A percentile compares a stretch with the other conserved stretches of the same genome.
These are phyloP conservation scores for Sapajus apella DNA, from an alignment of 2,113 vertebrate species.

Conservation along the genomic window DNA sequence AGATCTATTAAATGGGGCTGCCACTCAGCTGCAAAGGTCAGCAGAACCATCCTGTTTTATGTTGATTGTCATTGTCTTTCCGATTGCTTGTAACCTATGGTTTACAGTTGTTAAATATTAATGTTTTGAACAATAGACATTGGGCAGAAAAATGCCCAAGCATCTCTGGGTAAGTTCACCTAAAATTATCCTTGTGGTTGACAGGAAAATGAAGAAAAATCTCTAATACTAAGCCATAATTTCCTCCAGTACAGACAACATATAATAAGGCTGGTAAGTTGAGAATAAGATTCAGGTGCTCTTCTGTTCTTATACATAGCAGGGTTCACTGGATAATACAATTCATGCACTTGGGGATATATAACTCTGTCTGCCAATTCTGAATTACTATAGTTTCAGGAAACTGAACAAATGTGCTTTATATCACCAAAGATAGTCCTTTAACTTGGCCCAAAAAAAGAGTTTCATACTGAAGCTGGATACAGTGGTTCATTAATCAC, in stretches of 20 bases:
- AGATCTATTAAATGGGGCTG: not conserved
- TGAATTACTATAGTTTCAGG: constrained; percentile 29
- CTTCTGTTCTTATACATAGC: not conserved
- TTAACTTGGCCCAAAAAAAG: not conserved
- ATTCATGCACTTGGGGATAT: not conserved
- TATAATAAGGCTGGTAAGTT: not conserved
- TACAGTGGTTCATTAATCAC: not conserved
- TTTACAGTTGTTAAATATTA: not conserved
- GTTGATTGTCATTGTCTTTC: not conserved
- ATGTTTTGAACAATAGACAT: not conserved
- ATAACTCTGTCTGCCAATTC: not conserved
- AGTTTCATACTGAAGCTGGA: not conserved
- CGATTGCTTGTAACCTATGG: not conserved
- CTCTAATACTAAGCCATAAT: not conserved
- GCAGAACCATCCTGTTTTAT: not conserved
- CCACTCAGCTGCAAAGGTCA: not conserved
- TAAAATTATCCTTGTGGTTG: not conserved
- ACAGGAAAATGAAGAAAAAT: not conserved
- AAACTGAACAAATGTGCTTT: constrained; percentile 14
- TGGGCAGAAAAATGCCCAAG: not conserved
- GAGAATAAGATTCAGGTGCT: not conserved
- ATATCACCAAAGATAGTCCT: not conserved
- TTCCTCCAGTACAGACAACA: not conserved
- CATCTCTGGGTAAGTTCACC: not conserved
- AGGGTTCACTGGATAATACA: not conserved